These are phyloP conservation scores for Leptinotarsa texana DNA, from an alignment of 1,140 invertebrate species.

Conservation along the genomic window DNA sequence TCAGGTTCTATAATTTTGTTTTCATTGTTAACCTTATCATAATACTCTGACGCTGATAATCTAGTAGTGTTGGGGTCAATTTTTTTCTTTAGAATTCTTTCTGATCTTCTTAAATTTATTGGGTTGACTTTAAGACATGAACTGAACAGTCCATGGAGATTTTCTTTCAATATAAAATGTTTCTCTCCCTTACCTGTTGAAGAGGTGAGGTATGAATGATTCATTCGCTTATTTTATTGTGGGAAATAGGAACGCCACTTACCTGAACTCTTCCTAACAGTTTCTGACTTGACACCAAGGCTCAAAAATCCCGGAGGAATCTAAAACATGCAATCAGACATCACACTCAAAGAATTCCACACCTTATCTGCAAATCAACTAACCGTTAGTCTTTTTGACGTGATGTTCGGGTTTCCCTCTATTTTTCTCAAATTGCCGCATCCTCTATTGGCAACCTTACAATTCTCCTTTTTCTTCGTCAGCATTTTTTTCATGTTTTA, in stretches of 20 bases:
- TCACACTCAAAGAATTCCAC: background rate
- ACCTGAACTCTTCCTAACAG: slow-evolving; percentile 24
- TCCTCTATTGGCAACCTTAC: background rate
- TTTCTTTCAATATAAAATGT: slow-evolving; percentile 15
- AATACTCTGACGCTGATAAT: slow-evolving; percentile 16
- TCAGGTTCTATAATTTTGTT: background rate
- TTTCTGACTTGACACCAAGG: slow-evolving; percentile 18
- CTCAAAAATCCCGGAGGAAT: slow-evolving; percentile 35
- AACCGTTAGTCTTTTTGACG: slow-evolving; percentile 32
- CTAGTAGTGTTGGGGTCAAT: background rate
- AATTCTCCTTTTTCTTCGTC: slow-evolving; percentile 13
- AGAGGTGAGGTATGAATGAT: background rate
- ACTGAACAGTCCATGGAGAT: slow-evolving; percentile 21
- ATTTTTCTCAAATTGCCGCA: slow-evolving; percentile 11
- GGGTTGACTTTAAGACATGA: background rate
- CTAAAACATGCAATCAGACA: slow-evolving; percentile 23
- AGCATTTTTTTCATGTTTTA: slow-evolving; percentile 9
- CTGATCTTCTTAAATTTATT: slow-evolving; percentile 20
- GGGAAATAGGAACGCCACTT: slow-evolving; percentile 11
- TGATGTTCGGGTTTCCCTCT: slow-evolving; percentile 30
- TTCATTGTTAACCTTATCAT: background rate
- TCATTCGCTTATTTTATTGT: no score
- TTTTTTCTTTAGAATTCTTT: slow-evolving; percentile 27
- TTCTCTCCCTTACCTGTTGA: slow-evolving; percentile 16
- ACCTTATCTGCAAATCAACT: background rate